phyloP scores from a whole-genome alignment of 2,888 invertebrate species.

The Xestobium rufovillosum region DNA sequence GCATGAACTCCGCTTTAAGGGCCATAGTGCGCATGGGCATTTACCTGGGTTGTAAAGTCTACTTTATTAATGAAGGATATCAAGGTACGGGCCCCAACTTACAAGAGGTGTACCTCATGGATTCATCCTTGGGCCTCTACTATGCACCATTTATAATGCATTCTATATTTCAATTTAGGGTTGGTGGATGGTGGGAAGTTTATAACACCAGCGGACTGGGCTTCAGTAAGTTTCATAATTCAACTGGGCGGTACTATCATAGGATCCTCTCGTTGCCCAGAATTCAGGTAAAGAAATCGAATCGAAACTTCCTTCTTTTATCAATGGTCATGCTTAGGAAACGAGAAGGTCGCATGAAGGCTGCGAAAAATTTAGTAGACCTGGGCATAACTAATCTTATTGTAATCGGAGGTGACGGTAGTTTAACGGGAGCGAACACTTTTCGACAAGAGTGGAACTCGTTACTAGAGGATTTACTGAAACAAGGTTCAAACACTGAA shows the following conservation, averaged over 20 bases:
- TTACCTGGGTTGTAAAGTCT: conserved; percentile 93
- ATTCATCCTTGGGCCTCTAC: no score
- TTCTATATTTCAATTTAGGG: no score
- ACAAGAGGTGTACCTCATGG: no score
- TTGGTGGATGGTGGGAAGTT: conserved; percentile 97
- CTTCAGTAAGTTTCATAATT: conserved; percentile 95
- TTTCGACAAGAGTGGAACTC: conserved; percentile 91
- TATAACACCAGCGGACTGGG: conserved; percentile 95
- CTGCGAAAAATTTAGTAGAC: conserved; percentile 83
- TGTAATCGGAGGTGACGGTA: conserved; percentile 98
- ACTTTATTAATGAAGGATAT: conserved; percentile 80
- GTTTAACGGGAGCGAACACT: conserved; percentile 92
- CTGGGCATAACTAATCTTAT: conserved; percentile 90
- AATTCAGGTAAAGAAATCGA: conserved; percentile 77
- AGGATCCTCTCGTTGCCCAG: conserved; percentile 93
- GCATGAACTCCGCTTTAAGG: conserved; percentile 98
- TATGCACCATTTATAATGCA: no score
- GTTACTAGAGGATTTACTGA: conserved; percentile 75
- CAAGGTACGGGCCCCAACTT: conserved; percentile 54
- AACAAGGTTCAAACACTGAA: conserved; percentile 29
- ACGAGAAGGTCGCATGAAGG: conserved; percentile 82
- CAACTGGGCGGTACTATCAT: conserved; percentile 98
- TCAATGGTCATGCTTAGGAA: no score
- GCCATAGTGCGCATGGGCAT: conserved; percentile 99
- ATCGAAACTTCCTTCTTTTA: no score